Conservation (phyloP, 2,113 vertebrate species). For the Oryctolagus cuniculus region mOryCun1.1 NC_091438.1:94574001-94574500, state of each 20-base stretch:
- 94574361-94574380: conserved; percentile 43
- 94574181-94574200: neutral
- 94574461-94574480: conserved; percentile 22
- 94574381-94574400: conserved; percentile 23
- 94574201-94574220: neutral
- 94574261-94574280: neutral
- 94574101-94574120: neutral
- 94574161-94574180: neutral
- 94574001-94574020: neutral
- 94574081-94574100: too few species aligned
- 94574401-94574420: conserved; percentile 14
- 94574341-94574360: conserved; percentile 9
- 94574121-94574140: neutral
- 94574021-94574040: conserved; percentile 10
- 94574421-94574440: conserved; percentile 65
- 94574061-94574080: neutral
- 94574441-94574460: conserved; percentile 7
- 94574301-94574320: conserved; percentile 40
- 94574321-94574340: conserved; percentile 10
- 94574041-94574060: neutral
- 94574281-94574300: conserved; percentile 35
- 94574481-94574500: conserved; percentile 15
- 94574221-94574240: neutral
- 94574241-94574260: conserved; percentile 5
- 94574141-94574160: conserved; percentile 13